Base-by-base conservation (phyloP, 1,140 invertebrate genomes). In the Tribolium madens region DNA sequence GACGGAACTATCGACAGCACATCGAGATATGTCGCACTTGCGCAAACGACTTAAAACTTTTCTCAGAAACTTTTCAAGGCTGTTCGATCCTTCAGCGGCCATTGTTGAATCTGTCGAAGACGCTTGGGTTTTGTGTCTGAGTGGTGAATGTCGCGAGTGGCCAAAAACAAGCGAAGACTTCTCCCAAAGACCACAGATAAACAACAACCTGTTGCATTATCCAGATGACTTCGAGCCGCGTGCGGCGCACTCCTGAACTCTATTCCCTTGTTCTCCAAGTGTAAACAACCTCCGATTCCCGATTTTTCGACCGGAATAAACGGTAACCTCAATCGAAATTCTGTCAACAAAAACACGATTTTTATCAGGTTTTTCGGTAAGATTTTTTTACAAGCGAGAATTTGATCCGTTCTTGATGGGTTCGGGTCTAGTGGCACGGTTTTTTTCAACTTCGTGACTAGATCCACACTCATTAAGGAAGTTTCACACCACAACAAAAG, bases 391-490 rank as follows among this genome's bases (percentile, higher is more conserved):
- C 72, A 72, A 7, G 52, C n/a, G 70, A 71, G 31, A 52, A 73
- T 75, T 46, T 73, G 75, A 70, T 31, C 70, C 47, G 79, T 87
- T 84, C 86, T 85, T 81, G 89, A 85, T 93, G 93, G 87, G 92
- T 93, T 88, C 88, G 89, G 89, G 88, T 92, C 90, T 93, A 89
- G 91, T 91, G 83, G 87, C 90, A 89, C 91, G 90, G 88, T 89
- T 76, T 81, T n/a, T 83, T 81, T 73, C 84, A 80, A 78, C 87
- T 80, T 87, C 91, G 92, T 94, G 93, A 94, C 92, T 94, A 94
- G 92, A 93, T 93, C 93, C 92, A 93, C 92, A 94, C 93, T 93
- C 93, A 93, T 93, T 92, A 91, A 92, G 68, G 79, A 84, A 75
- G 57, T 68, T 81, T 78, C 64, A 64, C 69, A 53, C 53, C 70